Evolutionary conservation across 2,797 vertebrate species (phyloP).

Genomic region (Decapterus maruadsi): DNA sequence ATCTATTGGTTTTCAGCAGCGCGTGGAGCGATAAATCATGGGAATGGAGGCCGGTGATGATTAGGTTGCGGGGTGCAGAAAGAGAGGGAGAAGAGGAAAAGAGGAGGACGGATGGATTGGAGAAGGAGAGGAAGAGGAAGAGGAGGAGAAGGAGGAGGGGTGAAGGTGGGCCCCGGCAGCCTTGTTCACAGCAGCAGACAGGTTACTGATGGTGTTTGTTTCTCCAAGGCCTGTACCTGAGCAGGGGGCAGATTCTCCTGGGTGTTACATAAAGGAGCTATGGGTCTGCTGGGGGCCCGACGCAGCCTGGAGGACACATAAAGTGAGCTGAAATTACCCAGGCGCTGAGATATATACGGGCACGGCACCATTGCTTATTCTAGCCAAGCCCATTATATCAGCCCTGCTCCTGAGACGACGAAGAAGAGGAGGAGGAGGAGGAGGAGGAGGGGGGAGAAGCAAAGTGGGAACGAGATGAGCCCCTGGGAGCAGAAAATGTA

Average conservation of each 20-base stretch:
- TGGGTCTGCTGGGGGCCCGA: constrained; percentile 71
- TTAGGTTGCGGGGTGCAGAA: constrained; percentile 83
- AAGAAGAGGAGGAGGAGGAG: constrained; percentile 39
- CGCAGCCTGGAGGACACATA: constrained; percentile 72
- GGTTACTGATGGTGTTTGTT: constrained; percentile 95
- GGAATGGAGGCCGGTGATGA: constrained; percentile 93
- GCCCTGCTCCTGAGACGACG: constrained; percentile 60
- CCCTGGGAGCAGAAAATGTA: constrained; percentile 59
- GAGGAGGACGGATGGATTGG: constrained; percentile 64
- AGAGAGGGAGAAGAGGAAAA: constrained; percentile 56
- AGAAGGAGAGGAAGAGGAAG: constrained; percentile 33
- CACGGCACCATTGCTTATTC: constrained; percentile 75
- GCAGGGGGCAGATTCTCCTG: constrained; percentile 80
- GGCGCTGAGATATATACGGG: constrained; percentile 73
- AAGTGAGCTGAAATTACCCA: constrained; percentile 79
- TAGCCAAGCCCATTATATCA: constrained; percentile 77
- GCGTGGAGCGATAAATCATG: constrained; percentile 94
- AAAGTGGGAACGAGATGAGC: constrained; percentile 56
- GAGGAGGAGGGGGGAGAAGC: constrained; percentile 3
- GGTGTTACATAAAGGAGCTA: constrained; percentile 82
- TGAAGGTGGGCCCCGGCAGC: constrained; percentile 67
- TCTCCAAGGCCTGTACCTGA: constrained; percentile 82
- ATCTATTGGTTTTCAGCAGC: constrained; percentile 93
- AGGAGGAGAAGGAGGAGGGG: constrained; percentile 37
- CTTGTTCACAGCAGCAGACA: constrained; percentile 83